phyloP scores from a whole-genome alignment of 1,140 invertebrate genomes.

The Zaprionus tsacasi region DNA sequence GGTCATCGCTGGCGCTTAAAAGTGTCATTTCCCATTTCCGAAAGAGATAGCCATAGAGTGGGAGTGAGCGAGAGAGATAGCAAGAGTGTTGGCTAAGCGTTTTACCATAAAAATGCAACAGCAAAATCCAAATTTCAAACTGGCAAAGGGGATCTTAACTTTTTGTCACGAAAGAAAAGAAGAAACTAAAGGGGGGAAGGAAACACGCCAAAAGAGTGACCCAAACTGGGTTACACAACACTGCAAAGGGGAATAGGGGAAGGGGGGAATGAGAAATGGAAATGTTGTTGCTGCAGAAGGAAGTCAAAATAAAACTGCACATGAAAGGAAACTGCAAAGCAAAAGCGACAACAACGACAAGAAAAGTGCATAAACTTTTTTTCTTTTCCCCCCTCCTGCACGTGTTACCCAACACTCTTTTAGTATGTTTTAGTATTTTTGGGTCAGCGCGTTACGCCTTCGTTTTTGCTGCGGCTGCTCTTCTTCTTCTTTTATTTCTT shows the following conservation, averaged over 20 bases:
- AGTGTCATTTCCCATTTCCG: slow-evolving; percentile 78
- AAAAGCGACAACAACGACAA: slow-evolving; percentile 27
- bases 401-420: too few relatives aligned
- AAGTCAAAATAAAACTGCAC: slow-evolving; percentile 61
- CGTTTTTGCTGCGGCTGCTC: slow-evolving; percentile 6
- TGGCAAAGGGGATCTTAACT: slow-evolving; percentile 19
- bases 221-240: slow-evolving; percentile 71
- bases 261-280: slow-evolving; percentile 47
- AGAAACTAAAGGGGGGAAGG: neutral
- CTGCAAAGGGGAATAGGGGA: slow-evolving; percentile 23
- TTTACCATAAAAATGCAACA: slow-evolving; percentile 68
- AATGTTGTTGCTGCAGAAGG: slow-evolving; percentile 70
- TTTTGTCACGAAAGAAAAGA: slow-evolving; percentile 36
- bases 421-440: slow-evolving; percentile 11
- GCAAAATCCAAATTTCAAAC: slow-evolving; percentile 39
- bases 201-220: slow-evolving; percentile 27
- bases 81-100: slow-evolving; percentile 36
- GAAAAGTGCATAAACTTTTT: slow-evolving; percentile 21
- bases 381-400: neutral
- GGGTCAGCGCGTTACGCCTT: slow-evolving; percentile 32
- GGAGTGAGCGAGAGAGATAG: neutral
- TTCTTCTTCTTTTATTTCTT: slow-evolving; percentile 30
- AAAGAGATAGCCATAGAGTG: slow-evolving; percentile 6
- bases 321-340: slow-evolving; percentile 40
- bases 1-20: slow-evolving; percentile 79